Percentiles rank a stretch among this genome's conserved stretches.
Evolutionary conservation across 2,888 invertebrate genomes (phyloP).

Genomic region (Aphidius colemani): DNA sequence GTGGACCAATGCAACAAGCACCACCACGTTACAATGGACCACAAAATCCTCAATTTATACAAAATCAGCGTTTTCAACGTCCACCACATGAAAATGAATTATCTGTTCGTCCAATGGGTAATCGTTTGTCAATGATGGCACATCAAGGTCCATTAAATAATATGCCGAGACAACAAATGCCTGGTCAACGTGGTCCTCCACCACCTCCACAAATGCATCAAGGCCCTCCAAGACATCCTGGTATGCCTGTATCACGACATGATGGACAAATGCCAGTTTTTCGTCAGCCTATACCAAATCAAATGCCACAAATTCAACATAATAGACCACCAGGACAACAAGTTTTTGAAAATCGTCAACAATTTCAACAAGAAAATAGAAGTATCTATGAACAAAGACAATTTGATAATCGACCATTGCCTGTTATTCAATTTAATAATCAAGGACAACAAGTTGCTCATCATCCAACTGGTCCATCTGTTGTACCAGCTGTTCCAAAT

Average conservation of each 20-base stretch:
- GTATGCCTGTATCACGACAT: slow-evolving; percentile 38
- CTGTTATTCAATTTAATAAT: slow-evolving; percentile 29
- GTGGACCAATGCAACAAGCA: slow-evolving; percentile 35
- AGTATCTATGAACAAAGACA: slow-evolving; percentile 31
- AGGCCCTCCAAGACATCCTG: slow-evolving; percentile 28
- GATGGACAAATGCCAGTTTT: slow-evolving; percentile 37
- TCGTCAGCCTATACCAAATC: slow-evolving; percentile 35
- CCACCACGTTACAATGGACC: slow-evolving; percentile 14
- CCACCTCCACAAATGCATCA: slow-evolving; percentile 26
- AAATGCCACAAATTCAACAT: slow-evolving; percentile 31
- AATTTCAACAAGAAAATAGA: slow-evolving; percentile 44
- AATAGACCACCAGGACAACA: slow-evolving; percentile 39
- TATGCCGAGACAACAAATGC: slow-evolving; percentile 28
- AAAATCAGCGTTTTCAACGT: slow-evolving; percentile 40
- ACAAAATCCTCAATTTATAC: slow-evolving; percentile 36
- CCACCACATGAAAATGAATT: slow-evolving; percentile 34
- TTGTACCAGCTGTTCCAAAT: slow-evolving; percentile 41
- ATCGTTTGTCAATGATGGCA: slow-evolving; percentile 5
- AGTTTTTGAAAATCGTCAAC: slow-evolving; percentile 46
- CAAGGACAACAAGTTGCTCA: slow-evolving; percentile 21
- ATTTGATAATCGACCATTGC: slow-evolving; percentile 26
- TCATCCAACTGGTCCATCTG: slow-evolving; percentile 30
- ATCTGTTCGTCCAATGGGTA: slow-evolving; percentile 18
- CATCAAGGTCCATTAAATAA: too few relatives aligned
- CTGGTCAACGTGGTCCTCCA: slow-evolving; percentile 38